phyloP scores from a whole-genome alignment of 2,888 invertebrate species.

The Dynastes tityus region DNA sequence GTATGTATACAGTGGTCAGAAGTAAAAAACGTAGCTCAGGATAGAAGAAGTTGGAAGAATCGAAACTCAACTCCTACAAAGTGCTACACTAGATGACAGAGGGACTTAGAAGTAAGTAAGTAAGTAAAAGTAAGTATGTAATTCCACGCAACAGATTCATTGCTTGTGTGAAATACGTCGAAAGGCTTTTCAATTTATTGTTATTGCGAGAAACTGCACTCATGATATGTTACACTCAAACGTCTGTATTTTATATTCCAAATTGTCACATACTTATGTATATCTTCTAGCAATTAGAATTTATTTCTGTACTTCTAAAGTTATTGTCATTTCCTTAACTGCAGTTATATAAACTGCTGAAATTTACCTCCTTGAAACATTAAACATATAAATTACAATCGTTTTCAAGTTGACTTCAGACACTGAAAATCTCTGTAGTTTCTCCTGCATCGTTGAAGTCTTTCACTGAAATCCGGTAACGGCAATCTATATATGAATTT shows the following conservation, averaged over 20 bases:
- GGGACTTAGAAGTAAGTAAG: no score
- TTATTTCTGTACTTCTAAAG: no score
- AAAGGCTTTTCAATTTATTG: background rate
- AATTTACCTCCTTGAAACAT: background rate
- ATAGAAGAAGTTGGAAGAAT: no score
- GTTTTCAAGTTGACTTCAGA: background rate
- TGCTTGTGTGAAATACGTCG: no score
- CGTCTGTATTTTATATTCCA: background rate
- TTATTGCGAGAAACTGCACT: background rate
- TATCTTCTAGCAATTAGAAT: no score
- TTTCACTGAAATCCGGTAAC: constrained; percentile 31
- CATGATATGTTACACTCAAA: background rate
- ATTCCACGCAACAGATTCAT: no score
- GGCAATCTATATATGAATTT: constrained; percentile 36
- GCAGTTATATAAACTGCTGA: background rate
- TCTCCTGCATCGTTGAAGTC: background rate
- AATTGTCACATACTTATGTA: no score
- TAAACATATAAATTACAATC: background rate
- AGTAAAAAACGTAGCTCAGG: no score
- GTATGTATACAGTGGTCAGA: no score
- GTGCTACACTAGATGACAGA: no score
- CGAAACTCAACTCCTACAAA: no score
- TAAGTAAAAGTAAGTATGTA: no score
- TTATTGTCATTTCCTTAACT: background rate
- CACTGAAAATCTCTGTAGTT: constrained; percentile 3